Evolutionary conservation across 2,888 invertebrate genomes (phyloP).

Genomic region (Macaria liturata): DNA sequence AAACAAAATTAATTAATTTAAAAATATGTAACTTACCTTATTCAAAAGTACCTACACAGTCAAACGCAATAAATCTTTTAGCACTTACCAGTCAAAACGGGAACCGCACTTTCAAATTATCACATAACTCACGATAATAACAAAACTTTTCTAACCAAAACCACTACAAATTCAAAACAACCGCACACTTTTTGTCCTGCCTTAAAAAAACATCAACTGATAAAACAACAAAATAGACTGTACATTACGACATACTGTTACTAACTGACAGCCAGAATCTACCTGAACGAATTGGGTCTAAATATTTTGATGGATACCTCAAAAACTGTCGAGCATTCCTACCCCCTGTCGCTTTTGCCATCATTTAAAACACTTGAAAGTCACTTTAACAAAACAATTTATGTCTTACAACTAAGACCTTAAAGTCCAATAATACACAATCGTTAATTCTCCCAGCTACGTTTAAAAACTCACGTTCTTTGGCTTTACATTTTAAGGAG

Average conservation of each 20-base stretch:
- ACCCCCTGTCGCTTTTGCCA: constrained; percentile 60
- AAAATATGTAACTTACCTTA: no score
- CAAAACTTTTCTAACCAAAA: neutral
- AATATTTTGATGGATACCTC: constrained; percentile 71
- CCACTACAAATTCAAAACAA: constrained; percentile 5
- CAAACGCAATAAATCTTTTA: neutral
- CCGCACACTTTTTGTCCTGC: constrained; percentile 11
- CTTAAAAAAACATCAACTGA: constrained; percentile 1
- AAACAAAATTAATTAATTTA: no score
- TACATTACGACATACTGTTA: constrained; percentile 50
- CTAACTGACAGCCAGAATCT: constrained; percentile 51
- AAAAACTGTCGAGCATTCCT: constrained; percentile 63
- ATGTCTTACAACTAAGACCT: neutral
- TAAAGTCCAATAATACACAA: constrained; percentile 30
- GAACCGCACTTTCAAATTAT: neutral
- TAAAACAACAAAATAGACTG: constrained; percentile 46
- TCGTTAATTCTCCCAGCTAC: constrained; percentile 10
- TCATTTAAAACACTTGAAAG: constrained; percentile 33
- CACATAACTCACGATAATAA: no score
- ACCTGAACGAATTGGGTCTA: constrained; percentile 67
- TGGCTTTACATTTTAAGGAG: constrained; percentile 29
- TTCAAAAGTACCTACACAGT: neutral
- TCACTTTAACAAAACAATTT: neutral
- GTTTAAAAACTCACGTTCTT: constrained; percentile 25
- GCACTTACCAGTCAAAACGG: neutral